Conservation (phyloP, 2,113 vertebrate species). For the Halcyon malimbica region DNA sequence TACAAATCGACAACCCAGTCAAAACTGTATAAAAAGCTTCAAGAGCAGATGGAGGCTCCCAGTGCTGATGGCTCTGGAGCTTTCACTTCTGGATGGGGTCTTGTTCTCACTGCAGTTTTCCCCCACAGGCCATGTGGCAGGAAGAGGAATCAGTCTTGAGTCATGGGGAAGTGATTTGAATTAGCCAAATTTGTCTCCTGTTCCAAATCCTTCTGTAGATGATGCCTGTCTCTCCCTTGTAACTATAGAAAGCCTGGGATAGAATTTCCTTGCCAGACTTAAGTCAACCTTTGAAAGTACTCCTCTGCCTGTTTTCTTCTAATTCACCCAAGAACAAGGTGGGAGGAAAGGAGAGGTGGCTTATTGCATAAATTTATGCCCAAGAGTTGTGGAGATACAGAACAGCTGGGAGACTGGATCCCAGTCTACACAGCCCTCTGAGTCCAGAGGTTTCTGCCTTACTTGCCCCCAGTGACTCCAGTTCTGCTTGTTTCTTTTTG, state of each 20-base stretch:
- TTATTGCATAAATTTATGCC: neutral
- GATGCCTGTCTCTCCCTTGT: neutral
- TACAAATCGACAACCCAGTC: neutral
- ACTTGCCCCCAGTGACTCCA: neutral
- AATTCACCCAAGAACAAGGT: rapidly evolving
- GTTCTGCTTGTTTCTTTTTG: neutral
- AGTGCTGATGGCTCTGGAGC: neutral
- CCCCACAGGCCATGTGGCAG: neutral
- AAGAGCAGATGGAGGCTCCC: slow-evolving; percentile 15
- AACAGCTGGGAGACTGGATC: neutral
- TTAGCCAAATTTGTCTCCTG: neutral
- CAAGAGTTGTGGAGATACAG: neutral
- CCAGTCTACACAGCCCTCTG: neutral
- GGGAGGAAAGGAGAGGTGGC: neutral
- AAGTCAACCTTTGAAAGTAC: neutral
- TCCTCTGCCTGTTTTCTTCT: neutral
- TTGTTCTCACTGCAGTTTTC: neutral
- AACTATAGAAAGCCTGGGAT: neutral
- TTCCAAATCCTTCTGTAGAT: neutral
- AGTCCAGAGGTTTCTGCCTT: neutral
- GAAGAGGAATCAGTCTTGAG: neutral
- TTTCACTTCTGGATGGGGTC: neutral
- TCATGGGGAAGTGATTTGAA: neutral
- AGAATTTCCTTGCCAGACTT: neutral
- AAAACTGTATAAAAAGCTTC: slow-evolving; percentile 17